Percentiles rank a stretch among this genome's conserved stretches.
Conservation (phyloP, 2,888 invertebrate genomes). For the Deilephila elpenor region DNA sequence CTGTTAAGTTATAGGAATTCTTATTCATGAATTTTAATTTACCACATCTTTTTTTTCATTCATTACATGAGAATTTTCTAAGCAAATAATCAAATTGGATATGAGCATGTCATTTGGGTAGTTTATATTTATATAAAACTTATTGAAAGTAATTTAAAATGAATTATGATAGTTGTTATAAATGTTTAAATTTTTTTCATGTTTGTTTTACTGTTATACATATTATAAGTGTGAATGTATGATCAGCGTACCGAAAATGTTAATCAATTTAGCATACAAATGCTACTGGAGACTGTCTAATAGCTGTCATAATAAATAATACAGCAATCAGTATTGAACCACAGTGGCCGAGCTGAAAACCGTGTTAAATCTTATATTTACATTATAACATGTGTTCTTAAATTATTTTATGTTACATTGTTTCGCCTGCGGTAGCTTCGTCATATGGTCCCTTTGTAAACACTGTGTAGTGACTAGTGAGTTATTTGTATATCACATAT, state of each 20-base stretch:
- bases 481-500: constrained; percentile 5
- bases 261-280: constrained; percentile 39
- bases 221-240: constrained; percentile 3
- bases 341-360: constrained; percentile 50
- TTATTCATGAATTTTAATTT: constrained; percentile 38
- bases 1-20: constrained; percentile 45
- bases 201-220: not conserved
- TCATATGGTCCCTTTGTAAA: constrained; percentile 57
- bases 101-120: not conserved
- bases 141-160: not conserved
- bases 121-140: not conserved
- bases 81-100: not conserved
- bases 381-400: constrained; percentile 68
- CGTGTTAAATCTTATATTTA: constrained; percentile 57
- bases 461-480: constrained; percentile 4
- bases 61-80: not conserved
- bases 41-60: not conserved
- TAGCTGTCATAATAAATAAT: constrained; percentile 52
- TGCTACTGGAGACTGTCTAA: constrained; percentile 47
- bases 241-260: constrained; percentile 26
- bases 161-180: not conserved
- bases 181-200: not conserved
- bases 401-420: constrained; percentile 53
- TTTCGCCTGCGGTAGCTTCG: constrained; percentile 40
- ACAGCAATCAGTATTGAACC: constrained; percentile 39